Base-by-base conservation (phyloP, 2,113 vertebrate genomes). In the Zingel zingel region DNA sequence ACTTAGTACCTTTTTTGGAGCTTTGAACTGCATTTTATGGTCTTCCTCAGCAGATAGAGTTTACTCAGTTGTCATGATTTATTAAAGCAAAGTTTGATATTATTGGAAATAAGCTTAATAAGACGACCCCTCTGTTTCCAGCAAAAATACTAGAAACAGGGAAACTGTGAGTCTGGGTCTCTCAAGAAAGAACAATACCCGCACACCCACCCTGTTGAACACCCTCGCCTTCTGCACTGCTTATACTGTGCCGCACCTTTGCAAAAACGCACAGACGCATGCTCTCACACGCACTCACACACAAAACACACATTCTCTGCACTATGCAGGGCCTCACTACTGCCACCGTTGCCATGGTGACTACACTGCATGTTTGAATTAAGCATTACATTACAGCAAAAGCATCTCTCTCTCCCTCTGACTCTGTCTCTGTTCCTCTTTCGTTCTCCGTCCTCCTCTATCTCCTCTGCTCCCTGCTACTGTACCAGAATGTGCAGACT, bases 331-430 rank as follows among this genome's bases (percentile, higher is more conserved):
- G 89, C 93, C 91, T 94, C 91, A 92, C 94, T 94, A 90, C 94
- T 93, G 92, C 93, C 94, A 91, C 88, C 81, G 95, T 96, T 95
- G 86, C 95, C 94, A 96, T 96, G 94, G 95, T 92, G 93, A 95
- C 96, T 91, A 93, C 94, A 91, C 92, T 94, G 91, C 94, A 95
- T 91, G 93, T 96, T 95, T 95, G 94, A 95, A 95, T 95, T 93
- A 93, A 93, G 95, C 93, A 94, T 94, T 95, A 91, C 92, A 94
- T 94, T 95, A 92, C 91, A 91, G 94, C 90, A 90, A 92, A 88
- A 89, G 90, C 92, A 88, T 91, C 88, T 81, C 91, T 92, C 86
- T 86, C 82, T 81, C 86, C 36, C 85, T 89, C 81, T 30, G 74
- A 74, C 80, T 74, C 78, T 75, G 51, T 53, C 75, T 88, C 80